Percentiles rank a stretch among this genome's conserved stretches.
Conservation (phyloP, 2,113 vertebrate species). For the Pogonocichla stellata region DNA sequence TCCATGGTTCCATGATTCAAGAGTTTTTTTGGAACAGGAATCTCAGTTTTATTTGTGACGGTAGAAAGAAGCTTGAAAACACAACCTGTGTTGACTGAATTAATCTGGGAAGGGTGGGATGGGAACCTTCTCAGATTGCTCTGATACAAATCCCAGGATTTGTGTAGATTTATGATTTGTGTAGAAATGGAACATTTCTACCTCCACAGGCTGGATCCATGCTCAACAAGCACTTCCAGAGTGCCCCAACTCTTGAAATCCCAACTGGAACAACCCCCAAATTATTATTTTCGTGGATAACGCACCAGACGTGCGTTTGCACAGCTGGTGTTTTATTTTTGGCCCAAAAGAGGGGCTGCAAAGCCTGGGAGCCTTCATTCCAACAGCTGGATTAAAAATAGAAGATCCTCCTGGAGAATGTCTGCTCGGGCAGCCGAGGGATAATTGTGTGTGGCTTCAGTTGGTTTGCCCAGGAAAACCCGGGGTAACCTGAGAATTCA, state of each 20-base stretch:
- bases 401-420: constrained; percentile 46
- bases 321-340: constrained; percentile 13
- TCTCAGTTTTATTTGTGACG: background rate
- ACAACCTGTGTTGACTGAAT: background rate
- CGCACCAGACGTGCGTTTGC: background rate
- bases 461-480: constrained; percentile 70
- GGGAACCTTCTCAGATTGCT: background rate
- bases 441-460: constrained; percentile 70
- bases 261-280: background rate
- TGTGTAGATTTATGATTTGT: background rate
- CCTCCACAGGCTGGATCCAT: background rate
- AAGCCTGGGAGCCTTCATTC: background rate
- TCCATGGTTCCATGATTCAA: background rate
- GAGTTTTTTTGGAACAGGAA: background rate
- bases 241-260: background rate
- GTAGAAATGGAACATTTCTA: background rate
- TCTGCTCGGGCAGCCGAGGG: background rate
- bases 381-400: constrained; percentile 51
- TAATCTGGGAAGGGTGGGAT: fast-evolving
- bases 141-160: background rate
- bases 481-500: constrained; percentile 75
- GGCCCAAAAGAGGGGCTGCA: background rate
- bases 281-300: background rate
- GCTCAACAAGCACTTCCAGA: background rate
- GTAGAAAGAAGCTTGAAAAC: background rate